Base-by-base conservation (phyloP, 2,888 invertebrate genomes). In the Pogonocherus hispidulus region DNA sequence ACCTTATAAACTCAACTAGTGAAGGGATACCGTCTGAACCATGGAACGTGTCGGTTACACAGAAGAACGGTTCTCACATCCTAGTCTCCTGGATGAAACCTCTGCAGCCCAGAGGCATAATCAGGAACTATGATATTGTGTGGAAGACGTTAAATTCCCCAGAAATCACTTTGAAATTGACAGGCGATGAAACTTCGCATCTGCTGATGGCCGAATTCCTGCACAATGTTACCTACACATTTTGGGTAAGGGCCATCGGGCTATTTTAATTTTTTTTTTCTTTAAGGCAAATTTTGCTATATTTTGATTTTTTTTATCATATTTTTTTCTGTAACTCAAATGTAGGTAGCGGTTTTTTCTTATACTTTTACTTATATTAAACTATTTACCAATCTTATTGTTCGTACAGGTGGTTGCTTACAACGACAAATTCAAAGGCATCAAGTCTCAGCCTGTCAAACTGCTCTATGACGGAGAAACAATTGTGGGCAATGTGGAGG, bases 1-100 rank as follows among this genome's bases (percentile, higher is more conserved):
- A 87, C 78, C 86, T 89, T 3, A 86, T 88, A 54, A 88, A 90
- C 0, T 89, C 86, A n/a, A 94, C 94, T 0, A 87, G 87, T 0
- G 92, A 93, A 86, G 76, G 85, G 88, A 89, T 89, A 2, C 94
- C 95, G 0, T 89, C 89, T 3, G 88, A 90, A n/a, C 94, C 95
- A 0, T 86, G 87, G 68, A 90, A 90, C 60, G 85, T 95, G 0
- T 88, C 88, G 0, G 91, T 90, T 0, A 86, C 86, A 0, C 93
- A 94, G 80, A 85, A 88, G 70, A 90, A 91, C 75, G 91, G 90
- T 0, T 87, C 88, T 1, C 85, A 90, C n/a, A 88, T 94, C 14
- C 86, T 89, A 71, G 86, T 94, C 0, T 84, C 88, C 0, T 95
- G 95, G 95, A 88, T 90, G 70, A 86, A 89, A 8, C 94, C 95